Conservation (phyloP, 2,888 invertebrate species). For the Pristionchus entomophagus region DNA sequence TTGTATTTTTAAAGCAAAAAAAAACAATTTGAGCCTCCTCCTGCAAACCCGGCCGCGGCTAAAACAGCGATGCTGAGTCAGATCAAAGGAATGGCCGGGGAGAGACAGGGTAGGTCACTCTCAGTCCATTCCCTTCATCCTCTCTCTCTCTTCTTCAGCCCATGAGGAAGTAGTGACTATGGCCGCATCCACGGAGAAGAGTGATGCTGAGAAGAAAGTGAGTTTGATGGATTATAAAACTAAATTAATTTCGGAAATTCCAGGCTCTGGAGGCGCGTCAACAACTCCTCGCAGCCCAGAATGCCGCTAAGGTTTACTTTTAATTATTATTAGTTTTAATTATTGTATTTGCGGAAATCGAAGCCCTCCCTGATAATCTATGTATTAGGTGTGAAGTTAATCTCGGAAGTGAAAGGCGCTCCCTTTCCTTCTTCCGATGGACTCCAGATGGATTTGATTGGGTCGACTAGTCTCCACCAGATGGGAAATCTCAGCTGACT, state of each 20-base stretch:
- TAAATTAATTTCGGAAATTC: neutral
- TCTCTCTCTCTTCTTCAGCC: neutral
- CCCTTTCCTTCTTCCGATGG: too few relatives aligned
- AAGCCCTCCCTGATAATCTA: neutral
- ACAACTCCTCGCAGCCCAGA: constrained; percentile 36
- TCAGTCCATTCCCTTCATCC: neutral
- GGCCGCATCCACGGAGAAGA: constrained; percentile 22
- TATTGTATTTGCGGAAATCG: neutral
- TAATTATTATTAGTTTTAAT: neutral
- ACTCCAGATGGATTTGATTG: neutral
- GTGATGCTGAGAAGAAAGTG: constrained; percentile 23
- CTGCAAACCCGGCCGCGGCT: constrained; percentile 55
- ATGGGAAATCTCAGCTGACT: constrained; percentile 8
- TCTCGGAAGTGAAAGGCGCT: neutral
- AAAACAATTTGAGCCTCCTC: constrained; percentile 22
- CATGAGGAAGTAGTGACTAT: constrained; percentile 32
- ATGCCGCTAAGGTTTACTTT: constrained; percentile 40
- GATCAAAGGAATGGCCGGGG: constrained; percentile 56
- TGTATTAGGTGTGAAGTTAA: neutral
- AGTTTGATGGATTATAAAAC: neutral
- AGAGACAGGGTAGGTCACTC: constrained; percentile 54
- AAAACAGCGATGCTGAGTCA: constrained; percentile 57
- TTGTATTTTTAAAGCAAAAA: too few relatives aligned
- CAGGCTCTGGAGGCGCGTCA: constrained; percentile 47
- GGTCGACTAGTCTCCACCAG: neutral